Conservation (phyloP, 1,140 invertebrate genomes). For the Bombus terrestris region DNA sequence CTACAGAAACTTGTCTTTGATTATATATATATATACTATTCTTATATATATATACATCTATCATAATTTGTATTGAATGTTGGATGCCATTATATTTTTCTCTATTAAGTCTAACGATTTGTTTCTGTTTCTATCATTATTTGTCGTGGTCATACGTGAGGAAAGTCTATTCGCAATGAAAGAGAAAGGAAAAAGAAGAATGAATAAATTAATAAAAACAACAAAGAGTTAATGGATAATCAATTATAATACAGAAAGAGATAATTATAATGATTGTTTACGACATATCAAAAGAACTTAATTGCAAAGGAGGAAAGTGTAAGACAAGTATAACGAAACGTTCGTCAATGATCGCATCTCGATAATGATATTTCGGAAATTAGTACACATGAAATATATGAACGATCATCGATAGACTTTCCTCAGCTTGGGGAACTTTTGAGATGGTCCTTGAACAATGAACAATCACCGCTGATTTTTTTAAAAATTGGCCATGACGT, state of each 20-base stretch:
- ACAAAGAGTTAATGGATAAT: not conserved
- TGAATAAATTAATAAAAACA: not conserved
- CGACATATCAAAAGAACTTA: not conserved
- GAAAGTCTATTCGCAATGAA: slow-evolving; percentile 71
- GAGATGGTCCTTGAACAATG: slow-evolving; percentile 95
- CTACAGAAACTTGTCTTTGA: slow-evolving; percentile 51
- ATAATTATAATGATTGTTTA: not conserved
- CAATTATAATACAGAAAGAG: too few species aligned
- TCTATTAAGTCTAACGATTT: slow-evolving; percentile 65
- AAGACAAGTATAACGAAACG: not conserved
- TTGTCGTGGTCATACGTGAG: slow-evolving; percentile 74
- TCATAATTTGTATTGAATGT: slow-evolving; percentile 77
- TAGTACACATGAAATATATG: too few species aligned
- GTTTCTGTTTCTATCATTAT: slow-evolving; percentile 59
- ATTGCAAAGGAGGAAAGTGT: not conserved
- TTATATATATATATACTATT: slow-evolving; percentile 22
- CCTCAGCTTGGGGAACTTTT: slow-evolving; percentile 94
- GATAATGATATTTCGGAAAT: not conserved
- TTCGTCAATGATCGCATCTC: not conserved
- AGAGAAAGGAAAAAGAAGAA: not conserved
- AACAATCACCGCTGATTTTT: slow-evolving; percentile 56
- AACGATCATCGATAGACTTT: slow-evolving; percentile 70
- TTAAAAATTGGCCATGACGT: slow-evolving; percentile 56
- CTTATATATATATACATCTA: slow-evolving; percentile 52
- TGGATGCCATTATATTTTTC: slow-evolving; percentile 74